Evolutionary conservation across 2,888 invertebrate species (phyloP).

Genomic region (Pherbina coryleti): DNA sequence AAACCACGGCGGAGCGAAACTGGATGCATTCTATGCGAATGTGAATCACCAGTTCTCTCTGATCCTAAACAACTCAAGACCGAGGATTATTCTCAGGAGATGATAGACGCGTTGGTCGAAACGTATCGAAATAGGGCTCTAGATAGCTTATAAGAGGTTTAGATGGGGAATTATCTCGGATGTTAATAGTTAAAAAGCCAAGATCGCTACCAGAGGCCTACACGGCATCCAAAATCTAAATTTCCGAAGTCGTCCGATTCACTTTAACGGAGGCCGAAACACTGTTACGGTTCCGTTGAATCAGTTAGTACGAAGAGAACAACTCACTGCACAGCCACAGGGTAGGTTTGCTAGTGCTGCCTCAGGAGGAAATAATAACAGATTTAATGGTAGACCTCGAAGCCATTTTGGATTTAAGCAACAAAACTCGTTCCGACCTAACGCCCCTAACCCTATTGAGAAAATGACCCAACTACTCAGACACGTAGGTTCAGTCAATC

Average conservation of each 20-base stretch:
- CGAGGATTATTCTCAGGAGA: conserved; percentile 29
- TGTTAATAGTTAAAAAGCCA: conserved; percentile 41
- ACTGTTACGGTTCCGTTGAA: too few relatives aligned
- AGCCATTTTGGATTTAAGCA: too few relatives aligned
- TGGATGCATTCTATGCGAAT: conserved; percentile 45
- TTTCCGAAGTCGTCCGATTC: background rate
- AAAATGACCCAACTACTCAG: too few relatives aligned
- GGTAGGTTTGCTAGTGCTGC: too few relatives aligned
- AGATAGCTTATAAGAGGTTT: conserved; percentile 29
- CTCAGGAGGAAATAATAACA: too few relatives aligned
- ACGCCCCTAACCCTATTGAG: too few relatives aligned
- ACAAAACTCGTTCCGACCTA: too few relatives aligned
- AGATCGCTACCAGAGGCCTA: conserved; percentile 41
- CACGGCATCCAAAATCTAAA: conserved; percentile 28
- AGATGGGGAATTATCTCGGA: conserved; percentile 34
- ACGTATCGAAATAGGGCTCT: conserved; percentile 33
- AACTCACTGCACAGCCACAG: too few relatives aligned
- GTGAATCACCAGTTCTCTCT: conserved; percentile 47
- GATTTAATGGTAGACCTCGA: too few relatives aligned
- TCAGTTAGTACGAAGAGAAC: too few relatives aligned
- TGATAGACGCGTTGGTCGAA: conserved; percentile 34
- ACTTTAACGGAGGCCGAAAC: background rate
- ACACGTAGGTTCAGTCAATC: too few relatives aligned
- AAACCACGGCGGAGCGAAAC: conserved; percentile 39
- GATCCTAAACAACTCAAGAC: conserved; percentile 43